Evolutionary conservation across 2,888 invertebrate genomes (phyloP).

Genomic region (Scaptomyza reducta): DNA sequence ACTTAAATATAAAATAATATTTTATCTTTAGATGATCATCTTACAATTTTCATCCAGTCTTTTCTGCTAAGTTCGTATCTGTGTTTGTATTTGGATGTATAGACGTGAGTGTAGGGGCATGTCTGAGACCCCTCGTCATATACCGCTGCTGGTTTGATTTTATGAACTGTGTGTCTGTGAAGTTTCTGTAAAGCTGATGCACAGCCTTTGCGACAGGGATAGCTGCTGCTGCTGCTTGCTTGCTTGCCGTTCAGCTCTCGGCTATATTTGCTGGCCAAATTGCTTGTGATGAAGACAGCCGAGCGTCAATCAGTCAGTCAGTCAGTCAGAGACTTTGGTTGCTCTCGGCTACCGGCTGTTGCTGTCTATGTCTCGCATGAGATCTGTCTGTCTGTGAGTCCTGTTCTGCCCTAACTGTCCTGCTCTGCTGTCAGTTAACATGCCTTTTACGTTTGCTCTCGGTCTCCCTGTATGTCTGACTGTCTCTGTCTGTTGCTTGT

Average conservation of each 20-base stretch:
- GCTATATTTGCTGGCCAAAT: slow-evolving; percentile 72
- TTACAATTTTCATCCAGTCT: neutral
- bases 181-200: slow-evolving; percentile 55
- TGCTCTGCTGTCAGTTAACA: slow-evolving; percentile 70
- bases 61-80: neutral
- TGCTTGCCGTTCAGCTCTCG: slow-evolving; percentile 9
- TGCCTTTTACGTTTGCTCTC: slow-evolving; percentile 68
- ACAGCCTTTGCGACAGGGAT: slow-evolving; percentile 47
- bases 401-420: slow-evolving; percentile 52
- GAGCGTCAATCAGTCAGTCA: slow-evolving; percentile 76
- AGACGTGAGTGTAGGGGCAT: slow-evolving; percentile 30
- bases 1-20: no score
- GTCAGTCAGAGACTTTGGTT: slow-evolving; percentile 60
- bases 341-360: slow-evolving; percentile 14
- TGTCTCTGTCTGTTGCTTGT: neutral
- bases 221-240: slow-evolving; percentile 31
- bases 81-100: slow-evolving; percentile 12
- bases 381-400: slow-evolving; percentile 36
- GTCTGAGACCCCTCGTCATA: slow-evolving; percentile 41
- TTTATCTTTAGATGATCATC: no score
- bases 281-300: slow-evolving; percentile 80
- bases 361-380: slow-evolving; percentile 44
- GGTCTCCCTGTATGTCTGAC: slow-evolving; percentile 1
- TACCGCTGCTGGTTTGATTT: slow-evolving; percentile 63
- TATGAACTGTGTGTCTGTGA: slow-evolving; percentile 71